A percentile compares a stretch with the other conserved stretches of the same genome.
phyloP scores from a whole-genome alignment of 2,113 vertebrate species.

The Urocynchramus pylzowi region DNA sequence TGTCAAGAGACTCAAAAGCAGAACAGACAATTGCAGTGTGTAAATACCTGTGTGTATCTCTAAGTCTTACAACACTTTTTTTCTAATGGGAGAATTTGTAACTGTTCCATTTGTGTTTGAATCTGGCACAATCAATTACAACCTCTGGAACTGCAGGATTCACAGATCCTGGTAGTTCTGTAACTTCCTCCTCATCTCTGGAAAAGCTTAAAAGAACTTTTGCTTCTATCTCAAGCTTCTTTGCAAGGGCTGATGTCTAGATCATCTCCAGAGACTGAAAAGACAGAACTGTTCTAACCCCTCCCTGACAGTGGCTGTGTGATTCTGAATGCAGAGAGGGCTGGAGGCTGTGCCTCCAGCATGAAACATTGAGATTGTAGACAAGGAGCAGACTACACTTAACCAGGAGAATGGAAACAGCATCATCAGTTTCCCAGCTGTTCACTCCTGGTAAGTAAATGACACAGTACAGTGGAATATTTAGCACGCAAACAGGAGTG shows the following conservation, averaged over 20 bases:
- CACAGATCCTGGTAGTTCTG: not conserved
- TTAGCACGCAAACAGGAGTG: not conserved
- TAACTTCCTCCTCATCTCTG: not conserved
- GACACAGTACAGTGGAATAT: not conserved
- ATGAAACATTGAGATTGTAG: not conserved
- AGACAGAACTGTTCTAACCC: not conserved
- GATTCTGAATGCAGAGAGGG: not conserved
- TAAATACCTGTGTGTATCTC: not conserved
- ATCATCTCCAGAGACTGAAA: not conserved
- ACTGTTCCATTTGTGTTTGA: not conserved
- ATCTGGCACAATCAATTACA: not conserved
- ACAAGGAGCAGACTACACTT: not conserved
- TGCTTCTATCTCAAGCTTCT: not conserved
- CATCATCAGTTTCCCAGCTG: not conserved
- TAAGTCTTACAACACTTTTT: not conserved
- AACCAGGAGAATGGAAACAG: not conserved
- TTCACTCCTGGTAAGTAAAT: not conserved
- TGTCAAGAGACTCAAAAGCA: not conserved
- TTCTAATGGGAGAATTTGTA: not conserved
- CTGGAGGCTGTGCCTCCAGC: not conserved
- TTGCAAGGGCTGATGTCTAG: not conserved
- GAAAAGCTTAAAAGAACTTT: not conserved
- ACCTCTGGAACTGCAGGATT: not conserved
- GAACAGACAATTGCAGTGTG: not conserved
- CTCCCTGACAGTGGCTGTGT: not conserved